Conservation (phyloP, 2,113 vertebrate species). For the Spermophilus dauricus region DNA sequence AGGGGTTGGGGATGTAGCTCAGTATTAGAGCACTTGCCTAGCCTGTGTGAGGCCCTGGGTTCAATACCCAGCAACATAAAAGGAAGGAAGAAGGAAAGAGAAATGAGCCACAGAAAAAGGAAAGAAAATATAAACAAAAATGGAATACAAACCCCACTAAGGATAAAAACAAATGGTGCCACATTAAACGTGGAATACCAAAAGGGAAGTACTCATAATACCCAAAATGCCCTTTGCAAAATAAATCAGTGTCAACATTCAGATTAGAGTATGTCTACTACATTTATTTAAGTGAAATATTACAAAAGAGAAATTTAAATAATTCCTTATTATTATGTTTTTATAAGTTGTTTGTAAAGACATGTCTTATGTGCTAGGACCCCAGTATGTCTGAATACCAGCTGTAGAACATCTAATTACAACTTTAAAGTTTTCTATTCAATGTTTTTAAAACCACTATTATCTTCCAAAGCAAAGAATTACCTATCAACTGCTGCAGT, state of each 20-base stretch:
- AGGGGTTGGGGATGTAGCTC: not conserved
- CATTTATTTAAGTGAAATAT: conserved; percentile 67
- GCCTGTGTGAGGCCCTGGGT: not conserved
- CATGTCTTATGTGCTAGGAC: conserved; percentile 1
- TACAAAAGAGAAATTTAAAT: conserved; percentile 77
- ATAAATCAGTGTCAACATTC: not conserved
- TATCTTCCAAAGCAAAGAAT: not conserved
- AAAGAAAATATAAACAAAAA: not conserved
- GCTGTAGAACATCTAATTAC: conserved; percentile 35
- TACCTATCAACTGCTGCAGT: not conserved
- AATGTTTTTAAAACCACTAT: not conserved
- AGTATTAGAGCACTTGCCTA: not conserved
- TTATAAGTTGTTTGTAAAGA: conserved; percentile 23
- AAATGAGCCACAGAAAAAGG: not conserved
- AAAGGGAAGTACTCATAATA: not conserved
- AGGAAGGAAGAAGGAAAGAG: too few relatives aligned
- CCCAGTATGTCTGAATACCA: conserved; percentile 35
- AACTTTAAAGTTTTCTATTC: conserved; percentile 25
- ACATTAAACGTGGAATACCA: not conserved
- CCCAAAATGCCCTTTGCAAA: not conserved
- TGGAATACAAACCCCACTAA: not conserved
- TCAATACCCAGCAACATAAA: not conserved
- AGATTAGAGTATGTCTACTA: conserved; percentile 38
- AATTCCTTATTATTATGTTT: conserved; percentile 66
- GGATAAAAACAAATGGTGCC: not conserved